Base-by-base conservation (phyloP, 2,113 vertebrate genomes). In the Plestiodon gilberti region DNA sequence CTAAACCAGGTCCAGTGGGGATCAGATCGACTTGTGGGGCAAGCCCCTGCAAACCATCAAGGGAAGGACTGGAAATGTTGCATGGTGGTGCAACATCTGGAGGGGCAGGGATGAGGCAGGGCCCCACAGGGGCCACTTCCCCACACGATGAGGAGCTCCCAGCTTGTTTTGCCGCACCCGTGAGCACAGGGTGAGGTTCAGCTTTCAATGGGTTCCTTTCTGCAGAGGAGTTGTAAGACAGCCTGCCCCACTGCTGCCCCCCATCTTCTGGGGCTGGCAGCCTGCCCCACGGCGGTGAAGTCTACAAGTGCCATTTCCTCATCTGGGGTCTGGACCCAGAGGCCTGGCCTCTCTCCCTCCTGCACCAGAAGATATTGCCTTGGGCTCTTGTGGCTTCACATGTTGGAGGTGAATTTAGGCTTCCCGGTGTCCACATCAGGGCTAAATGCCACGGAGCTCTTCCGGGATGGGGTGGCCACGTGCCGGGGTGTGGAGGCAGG, bases 351-450 rank as follows among this genome's bases (percentile, higher is more conserved):
- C 87, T 76, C 55, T 64, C 83, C 67, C 65, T 40, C 57, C 76
- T 62, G 6, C 61, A 35, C 0, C 9, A n/a, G 82, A 17, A 33
- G 77, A 28, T 78, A 40, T 65, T 10, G 3, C 70, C 25, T 25
- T 77, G 71, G 55, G 57, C 55, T 43, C 86, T 35, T 6, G 9
- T 1, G 15, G 40, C 70, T 33, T 96, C 93, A 97, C 96, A 97
- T 97, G 90, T 97, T 96, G 90, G 97, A 96, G 0, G 96, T 77
- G 61, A 97, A 92, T 83, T 97, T 97, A 59, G 96, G 96, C 40
- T 96, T 96, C 64, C 89, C 95, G 0, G 90, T 71, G 77, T 96
- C 95, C 91, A 95, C 91, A 11, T 96, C 96, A 0, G 96, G 91
- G 88, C 95, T 95, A 85, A 96, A 96, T 15, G 86, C 94, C 75